These are phyloP conservation scores for Eriosoma lanigerum DNA, from an alignment of 1,140 invertebrate genomes.

Conservation along the genomic window DNA sequence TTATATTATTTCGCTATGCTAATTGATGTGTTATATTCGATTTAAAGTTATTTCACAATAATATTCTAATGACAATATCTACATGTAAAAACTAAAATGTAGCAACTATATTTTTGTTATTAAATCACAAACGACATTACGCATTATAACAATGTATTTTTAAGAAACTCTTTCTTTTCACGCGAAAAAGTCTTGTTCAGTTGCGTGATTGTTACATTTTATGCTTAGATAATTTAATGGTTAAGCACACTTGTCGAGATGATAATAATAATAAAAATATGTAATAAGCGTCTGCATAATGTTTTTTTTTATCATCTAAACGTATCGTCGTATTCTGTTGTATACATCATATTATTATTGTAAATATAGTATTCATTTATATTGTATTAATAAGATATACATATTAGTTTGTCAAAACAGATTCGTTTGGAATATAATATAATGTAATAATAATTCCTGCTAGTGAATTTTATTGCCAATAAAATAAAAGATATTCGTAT, in stretches of 20 bases:
- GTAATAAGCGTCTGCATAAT: no score
- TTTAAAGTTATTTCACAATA: no score
- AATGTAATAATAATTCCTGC: no score
- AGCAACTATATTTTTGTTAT: not conserved
- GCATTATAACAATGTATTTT: not conserved
- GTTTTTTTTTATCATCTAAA: no score
- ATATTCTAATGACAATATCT: no score
- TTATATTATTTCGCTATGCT: no score
- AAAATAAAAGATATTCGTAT: slow-evolving; percentile 18
- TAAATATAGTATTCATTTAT: no score
- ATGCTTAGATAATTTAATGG: not conserved
- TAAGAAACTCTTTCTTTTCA: not conserved
- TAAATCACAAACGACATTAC: not conserved
- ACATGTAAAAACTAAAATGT: no score
- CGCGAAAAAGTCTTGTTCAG: not conserved
- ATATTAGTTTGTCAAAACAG: not conserved
- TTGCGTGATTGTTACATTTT: slow-evolving; percentile 9
- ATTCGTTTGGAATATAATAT: not conserved
- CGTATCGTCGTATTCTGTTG: no score
- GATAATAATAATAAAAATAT: no score
- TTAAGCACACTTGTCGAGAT: not conserved
- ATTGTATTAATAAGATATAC: not conserved
- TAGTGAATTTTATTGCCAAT: not conserved
- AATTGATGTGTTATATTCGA: no score
- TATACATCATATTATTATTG: not conserved